Conservation (phyloP, 2,888 invertebrate species). For the Drosophila greeni region DNA sequence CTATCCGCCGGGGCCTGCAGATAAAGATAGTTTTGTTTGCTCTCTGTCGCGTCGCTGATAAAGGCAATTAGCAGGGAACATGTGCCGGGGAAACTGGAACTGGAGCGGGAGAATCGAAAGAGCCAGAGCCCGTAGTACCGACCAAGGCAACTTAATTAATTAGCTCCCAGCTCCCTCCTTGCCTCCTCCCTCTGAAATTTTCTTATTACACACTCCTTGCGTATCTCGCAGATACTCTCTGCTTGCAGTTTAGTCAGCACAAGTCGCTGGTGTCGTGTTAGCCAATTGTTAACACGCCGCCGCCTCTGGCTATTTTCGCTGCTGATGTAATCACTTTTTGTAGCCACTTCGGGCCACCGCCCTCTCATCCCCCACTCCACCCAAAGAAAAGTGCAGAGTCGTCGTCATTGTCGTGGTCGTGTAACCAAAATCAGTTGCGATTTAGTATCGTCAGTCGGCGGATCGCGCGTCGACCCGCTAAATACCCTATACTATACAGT, state of each 20-base stretch:
- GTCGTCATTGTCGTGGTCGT: constrained; percentile 1
- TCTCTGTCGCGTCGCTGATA: constrained; percentile 62
- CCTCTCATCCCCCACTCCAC: neutral
- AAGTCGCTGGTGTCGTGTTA: constrained; percentile 30
- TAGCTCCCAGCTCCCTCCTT: constrained; percentile 38
- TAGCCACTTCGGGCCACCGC: neutral
- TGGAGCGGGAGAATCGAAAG: neutral
- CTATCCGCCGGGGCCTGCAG: constrained; percentile 41
- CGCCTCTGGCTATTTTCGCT: constrained; percentile 51
- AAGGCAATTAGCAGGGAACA: constrained; percentile 68
- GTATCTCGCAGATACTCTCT: constrained; percentile 10
- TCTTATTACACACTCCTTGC: neutral
- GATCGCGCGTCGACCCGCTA: constrained; percentile 35
- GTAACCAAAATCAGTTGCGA: constrained; percentile 31
- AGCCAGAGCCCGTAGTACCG: neutral
- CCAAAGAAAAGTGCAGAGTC: constrained; percentile 1
- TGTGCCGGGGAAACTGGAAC: constrained; percentile 47
- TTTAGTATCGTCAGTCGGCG: constrained; percentile 37
- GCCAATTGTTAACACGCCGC: constrained; percentile 38
- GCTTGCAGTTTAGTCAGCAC: constrained; percentile 30
- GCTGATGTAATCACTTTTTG: constrained; percentile 63
- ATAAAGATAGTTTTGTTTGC: constrained; percentile 73
- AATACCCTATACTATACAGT: constrained; percentile 24
- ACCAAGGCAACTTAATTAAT: constrained; percentile 57
- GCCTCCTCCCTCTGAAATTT: neutral